Base-by-base conservation (phyloP, 2,113 vertebrate species). In the Argyrosomus japonicus region DNA sequence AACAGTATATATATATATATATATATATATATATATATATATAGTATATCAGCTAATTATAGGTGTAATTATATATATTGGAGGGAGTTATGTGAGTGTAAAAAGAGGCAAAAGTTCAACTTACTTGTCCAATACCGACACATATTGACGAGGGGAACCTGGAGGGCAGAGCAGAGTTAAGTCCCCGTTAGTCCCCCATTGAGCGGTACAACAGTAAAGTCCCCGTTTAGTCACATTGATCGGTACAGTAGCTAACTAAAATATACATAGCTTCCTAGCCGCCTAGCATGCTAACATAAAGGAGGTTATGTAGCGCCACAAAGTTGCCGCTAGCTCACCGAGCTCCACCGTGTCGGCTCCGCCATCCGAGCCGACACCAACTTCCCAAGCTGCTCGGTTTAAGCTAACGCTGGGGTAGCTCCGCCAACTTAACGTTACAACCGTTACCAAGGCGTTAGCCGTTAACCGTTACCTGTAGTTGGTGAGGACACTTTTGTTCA, bases 141-240 rank as follows among this genome's bases (percentile, higher is more conserved):
- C 97, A 98, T 78, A 99, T 95, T 47, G 97, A 98, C 27, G 98
- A 99, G 1, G 98, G 98, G 89, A 99, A 99, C 91, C 98, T 99
- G 91, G 9, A 58, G 90, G n/a, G 48, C 72, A 91, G 77, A n/a
- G 60, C 14, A 84, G n/a, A 75, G 1, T 47, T 27, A 23, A 68
- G 21, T 32, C 13, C 21, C 27, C 3, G 29, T 87, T 45, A 45
- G 43, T 45, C 9, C 9, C 43, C 45, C 62, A 32, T 13, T 47
- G 19, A 68, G 54, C 47, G 17, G 48, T 17, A 68, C 12, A 67
- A 15, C 8, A 9, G 36, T 7, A 40, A 40, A 87, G 56, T 65
- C 32, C 36, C 36, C 7, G 45, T 47, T 15, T 47, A 15, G 3
- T 47, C 3, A 13, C 45, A 32, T 17, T 51, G 13, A 64, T 60